Evolutionary conservation across 2,797 vertebrate genomes (phyloP).

Genomic region (Phylloscopus collybita): DNA sequence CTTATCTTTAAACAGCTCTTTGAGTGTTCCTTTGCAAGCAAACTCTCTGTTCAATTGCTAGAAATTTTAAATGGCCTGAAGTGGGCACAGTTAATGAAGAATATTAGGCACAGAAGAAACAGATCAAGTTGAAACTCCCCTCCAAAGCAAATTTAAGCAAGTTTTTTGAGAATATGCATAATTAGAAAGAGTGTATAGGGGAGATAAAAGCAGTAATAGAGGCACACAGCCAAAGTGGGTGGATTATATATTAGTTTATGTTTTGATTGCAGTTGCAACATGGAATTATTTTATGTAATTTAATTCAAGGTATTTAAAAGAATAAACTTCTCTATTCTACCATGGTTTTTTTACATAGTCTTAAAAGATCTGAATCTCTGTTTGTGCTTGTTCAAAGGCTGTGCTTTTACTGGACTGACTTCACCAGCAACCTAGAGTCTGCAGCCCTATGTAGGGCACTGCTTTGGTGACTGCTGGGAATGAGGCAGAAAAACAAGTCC

Average conservation of each 20-base stretch:
- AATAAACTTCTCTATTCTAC: background rate
- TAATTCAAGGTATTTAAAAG: background rate
- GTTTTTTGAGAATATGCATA: background rate
- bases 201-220: background rate
- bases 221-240: background rate
- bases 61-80: background rate
- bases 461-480: background rate
- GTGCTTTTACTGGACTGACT: background rate
- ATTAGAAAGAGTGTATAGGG: background rate
- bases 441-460: background rate
- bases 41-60: background rate
- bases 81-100: background rate
- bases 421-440: background rate
- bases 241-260: background rate
- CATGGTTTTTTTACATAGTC: rapidly evolving
- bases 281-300: background rate
- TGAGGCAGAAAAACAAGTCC: background rate
- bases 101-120: background rate
- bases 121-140: background rate
- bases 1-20: background rate
- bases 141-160: background rate
- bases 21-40: background rate
- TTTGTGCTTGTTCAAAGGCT: background rate
- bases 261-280: background rate
- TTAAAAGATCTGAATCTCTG: background rate